Conservation (phyloP, 2,113 vertebrate species). For the Monarcha castaneiventris region DNA sequence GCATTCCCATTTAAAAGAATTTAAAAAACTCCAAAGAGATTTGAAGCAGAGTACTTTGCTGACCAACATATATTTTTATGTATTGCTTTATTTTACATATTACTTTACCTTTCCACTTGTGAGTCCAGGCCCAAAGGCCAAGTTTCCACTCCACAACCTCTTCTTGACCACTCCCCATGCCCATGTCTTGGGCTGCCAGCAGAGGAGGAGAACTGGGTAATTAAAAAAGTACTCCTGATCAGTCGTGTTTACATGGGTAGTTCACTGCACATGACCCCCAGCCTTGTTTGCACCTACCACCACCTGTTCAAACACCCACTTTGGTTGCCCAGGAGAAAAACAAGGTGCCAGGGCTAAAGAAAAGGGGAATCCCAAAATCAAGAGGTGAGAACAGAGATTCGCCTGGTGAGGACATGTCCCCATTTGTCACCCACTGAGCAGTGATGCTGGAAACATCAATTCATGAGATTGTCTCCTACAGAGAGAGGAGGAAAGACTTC, state of each 20-base stretch:
- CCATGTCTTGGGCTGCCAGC: neutral
- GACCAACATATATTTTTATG: neutral
- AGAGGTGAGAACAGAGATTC: neutral
- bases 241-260: neutral
- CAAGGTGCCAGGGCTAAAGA: neutral
- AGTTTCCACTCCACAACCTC: neutral
- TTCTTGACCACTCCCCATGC: neutral
- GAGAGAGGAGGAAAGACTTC: neutral
- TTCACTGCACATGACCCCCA: neutral
- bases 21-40: neutral
- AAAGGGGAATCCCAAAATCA: neutral
- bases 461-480: neutral
- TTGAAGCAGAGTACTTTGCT: neutral
- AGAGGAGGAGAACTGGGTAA: neutral
- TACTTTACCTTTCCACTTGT: neutral
- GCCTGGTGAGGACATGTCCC: neutral
- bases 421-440: neutral
- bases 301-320: neutral
- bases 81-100: neutral
- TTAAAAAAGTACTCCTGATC: neutral
- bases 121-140: neutral
- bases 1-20: neutral
- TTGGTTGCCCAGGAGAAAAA: neutral
- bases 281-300: neutral
- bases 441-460: neutral